These are phyloP conservation scores for Cheilosia soror DNA, from an alignment of 2,888 invertebrate species.

Conservation along the genomic window DNA sequence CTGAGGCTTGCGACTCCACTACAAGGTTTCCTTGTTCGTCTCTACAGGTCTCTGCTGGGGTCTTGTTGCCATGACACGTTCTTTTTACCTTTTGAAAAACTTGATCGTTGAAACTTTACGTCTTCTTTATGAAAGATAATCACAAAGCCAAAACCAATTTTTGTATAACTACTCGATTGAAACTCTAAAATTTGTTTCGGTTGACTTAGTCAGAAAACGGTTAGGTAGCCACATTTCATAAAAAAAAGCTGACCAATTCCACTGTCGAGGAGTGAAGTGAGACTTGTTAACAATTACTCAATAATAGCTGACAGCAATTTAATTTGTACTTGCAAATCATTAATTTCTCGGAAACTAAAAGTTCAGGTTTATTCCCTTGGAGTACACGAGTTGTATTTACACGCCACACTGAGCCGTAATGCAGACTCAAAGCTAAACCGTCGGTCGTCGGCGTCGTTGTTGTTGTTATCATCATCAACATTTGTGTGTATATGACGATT, in stretches of 20 bases:
- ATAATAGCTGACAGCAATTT: conserved; percentile 2
- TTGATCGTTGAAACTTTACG: no score
- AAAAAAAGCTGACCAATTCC: background rate
- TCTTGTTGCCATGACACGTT: no score
- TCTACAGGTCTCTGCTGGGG: no score
- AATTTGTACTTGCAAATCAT: conserved; percentile 35
- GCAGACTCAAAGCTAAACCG: conserved; percentile 35
- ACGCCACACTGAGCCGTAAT: conserved; percentile 31
- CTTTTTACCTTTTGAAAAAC: no score
- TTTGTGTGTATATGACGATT: background rate
- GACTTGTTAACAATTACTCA: conserved; percentile 2
- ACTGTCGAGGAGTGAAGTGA: background rate
- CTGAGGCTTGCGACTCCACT: no score
- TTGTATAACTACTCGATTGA: no score
- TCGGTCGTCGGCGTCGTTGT: background rate
- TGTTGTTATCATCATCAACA: background rate
- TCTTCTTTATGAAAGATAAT: no score
- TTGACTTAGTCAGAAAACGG: background rate
- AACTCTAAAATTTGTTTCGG: no score
- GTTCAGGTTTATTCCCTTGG: conserved; percentile 2
- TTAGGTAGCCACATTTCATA: background rate
- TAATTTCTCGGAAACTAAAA: conserved; percentile 7
- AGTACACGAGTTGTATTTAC: conserved; percentile 1
- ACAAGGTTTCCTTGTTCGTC: no score
- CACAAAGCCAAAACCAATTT: no score